These are phyloP conservation scores for Scolanthus callimorphus DNA, from an alignment of 92 coral and sea anemone species.

Conservation along the genomic window DNA sequence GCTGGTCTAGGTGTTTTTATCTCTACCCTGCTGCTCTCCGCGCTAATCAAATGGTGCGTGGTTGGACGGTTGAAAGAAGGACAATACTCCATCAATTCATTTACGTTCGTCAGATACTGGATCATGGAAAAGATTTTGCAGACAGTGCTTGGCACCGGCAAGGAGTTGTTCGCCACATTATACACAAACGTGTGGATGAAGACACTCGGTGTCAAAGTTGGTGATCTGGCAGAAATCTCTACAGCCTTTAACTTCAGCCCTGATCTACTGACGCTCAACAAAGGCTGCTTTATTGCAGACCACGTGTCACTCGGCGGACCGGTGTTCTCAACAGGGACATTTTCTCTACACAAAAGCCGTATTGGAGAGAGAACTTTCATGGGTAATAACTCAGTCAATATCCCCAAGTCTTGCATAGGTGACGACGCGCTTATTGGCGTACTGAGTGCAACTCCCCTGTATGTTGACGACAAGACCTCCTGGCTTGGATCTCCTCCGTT, in stretches of 20 bases:
- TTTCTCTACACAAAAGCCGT: neutral
- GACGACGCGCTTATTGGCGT: slow-evolving; percentile 2
- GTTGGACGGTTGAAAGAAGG: neutral
- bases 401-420: neutral
- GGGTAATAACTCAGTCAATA: no score
- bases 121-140: neutral
- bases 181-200: slow-evolving; percentile 4
- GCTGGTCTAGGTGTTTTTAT: neutral
- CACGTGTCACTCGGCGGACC: slow-evolving; percentile 7
- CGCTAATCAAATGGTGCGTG: neutral
- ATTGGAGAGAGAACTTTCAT: slow-evolving; percentile 4
- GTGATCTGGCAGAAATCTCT: neutral
- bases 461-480: no score
- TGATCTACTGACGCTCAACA: neutral
- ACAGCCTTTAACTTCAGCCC: slow-evolving; percentile 4
- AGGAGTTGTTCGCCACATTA: neutral
- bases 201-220: neutral
- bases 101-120: slow-evolving; percentile 1
- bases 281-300: slow-evolving; percentile 4
- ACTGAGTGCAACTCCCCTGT: neutral
- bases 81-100: neutral
- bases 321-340: neutral
- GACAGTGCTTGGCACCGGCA: neutral
- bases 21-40: neutral
- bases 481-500: slow-evolving; percentile 2